Base-by-base conservation (phyloP, 2,113 vertebrate species). In the Pimephales promelas region DNA sequence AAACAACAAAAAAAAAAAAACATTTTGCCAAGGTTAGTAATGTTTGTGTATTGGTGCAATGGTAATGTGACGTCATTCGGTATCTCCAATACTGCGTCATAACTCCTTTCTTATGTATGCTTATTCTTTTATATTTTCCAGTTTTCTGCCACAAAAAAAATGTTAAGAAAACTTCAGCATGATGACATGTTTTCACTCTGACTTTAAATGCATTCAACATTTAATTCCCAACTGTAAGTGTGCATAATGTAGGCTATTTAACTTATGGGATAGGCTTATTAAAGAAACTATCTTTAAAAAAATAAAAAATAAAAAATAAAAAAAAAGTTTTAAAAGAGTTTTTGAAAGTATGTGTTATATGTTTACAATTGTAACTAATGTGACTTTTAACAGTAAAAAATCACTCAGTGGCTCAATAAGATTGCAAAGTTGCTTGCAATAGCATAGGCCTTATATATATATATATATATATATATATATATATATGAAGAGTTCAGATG, bases 61-160 rank as follows among this genome's bases (percentile, higher is more conserved):
- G n/a, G 26, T 73, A 77, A 13, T 40, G 61, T 78, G n/a, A 80
- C 20, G 70, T 80, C 22, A 75, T 10, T 78, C 6, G 84, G 45
- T 64, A 18, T 22, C 70, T 11, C 76, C 5, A 64, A 24, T 62
- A 62, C 77, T 84, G 83, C 83, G 83, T 68, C 74, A 84, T 57
- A 61, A 57, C 36, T 64, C 2, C 10, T 16, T 34, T 20, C 18
- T 10, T 34, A 34, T 8, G 36, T 40, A 40, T 40, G 8, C 9
- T 9, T 40, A 40, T 40, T 40, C 40, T 40, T 40, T 40, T 40
- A 8, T 40, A 40, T 40, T 40, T 10, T 40, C 40, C 36, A 7
- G 1, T 40, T 40, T 7, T 40, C 36, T 40, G 36, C 36, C 7
- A 40, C 1, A 40, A 36, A 36, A 36, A 36, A 36, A n/a, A n/a